A percentile compares a stretch with the other conserved stretches of the same genome.
Conservation (phyloP, 2,888 invertebrate genomes). For the Brachypalpus laphriformis region DNA sequence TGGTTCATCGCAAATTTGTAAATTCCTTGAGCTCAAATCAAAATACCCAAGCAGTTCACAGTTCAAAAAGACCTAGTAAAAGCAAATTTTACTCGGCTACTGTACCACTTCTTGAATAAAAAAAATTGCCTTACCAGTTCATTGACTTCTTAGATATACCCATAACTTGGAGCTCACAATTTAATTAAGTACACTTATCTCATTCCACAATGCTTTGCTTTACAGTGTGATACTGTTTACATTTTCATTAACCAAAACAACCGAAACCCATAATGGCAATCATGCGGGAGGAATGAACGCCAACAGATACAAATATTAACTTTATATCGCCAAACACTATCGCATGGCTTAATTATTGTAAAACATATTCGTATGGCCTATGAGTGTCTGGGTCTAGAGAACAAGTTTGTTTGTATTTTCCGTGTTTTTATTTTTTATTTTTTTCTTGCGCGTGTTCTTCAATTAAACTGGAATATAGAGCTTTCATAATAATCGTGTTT, state of each 20-base stretch:
- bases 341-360: not conserved
- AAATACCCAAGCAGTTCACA: too few relatives aligned
- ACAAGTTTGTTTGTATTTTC: not conserved
- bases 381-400: not conserved
- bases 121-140: too few relatives aligned
- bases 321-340: not conserved
- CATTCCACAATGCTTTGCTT: not conserved
- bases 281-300: not conserved
- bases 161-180: not conserved
- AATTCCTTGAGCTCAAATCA: too few relatives aligned
- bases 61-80: too few relatives aligned
- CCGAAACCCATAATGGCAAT: not conserved
- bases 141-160: too few relatives aligned
- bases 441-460: conserved; percentile 7
- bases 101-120: too few relatives aligned
- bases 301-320: not conserved
- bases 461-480: not conserved
- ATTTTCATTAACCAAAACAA: not conserved
- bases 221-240: not conserved
- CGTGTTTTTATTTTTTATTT: not conserved
- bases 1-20: too few relatives aligned
- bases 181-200: not conserved
- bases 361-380: not conserved
- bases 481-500: not conserved
- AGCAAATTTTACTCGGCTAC: too few relatives aligned